These are phyloP conservation scores for Berghia stephanieae DNA, from an alignment of 1,140 invertebrate genomes.

Conservation along the genomic window DNA sequence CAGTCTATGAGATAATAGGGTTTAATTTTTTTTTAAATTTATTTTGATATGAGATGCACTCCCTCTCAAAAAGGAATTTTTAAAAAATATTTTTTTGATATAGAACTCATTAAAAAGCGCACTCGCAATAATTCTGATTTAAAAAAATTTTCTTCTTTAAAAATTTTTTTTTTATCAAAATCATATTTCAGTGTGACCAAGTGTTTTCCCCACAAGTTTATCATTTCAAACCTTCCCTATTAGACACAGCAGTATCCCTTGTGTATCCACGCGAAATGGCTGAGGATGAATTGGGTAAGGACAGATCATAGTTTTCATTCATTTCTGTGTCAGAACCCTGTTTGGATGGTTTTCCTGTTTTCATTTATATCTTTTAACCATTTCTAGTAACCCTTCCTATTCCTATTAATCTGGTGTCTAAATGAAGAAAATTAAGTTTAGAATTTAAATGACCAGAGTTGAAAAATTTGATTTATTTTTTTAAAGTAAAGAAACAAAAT, in stretches of 20 bases:
- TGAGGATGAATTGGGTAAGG: constrained; percentile 71
- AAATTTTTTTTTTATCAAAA: constrained; percentile 61
- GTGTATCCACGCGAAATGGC: constrained; percentile 74
- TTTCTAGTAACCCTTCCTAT: not conserved
- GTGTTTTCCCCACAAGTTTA: constrained; percentile 71
- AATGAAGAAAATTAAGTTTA: constrained; percentile 35
- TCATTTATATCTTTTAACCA: constrained; percentile 41
- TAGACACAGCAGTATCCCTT: constrained; percentile 80
- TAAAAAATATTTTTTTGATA: not conserved
- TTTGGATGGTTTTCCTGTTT: no score
- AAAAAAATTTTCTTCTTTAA: constrained; percentile 67
- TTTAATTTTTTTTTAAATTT: not conserved
- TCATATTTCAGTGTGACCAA: constrained; percentile 42
- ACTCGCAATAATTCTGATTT: not conserved
- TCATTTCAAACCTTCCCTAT: constrained; percentile 74
- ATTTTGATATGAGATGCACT: not conserved
- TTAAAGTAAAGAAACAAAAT: not conserved
- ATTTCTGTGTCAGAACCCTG: constrained; percentile 34
- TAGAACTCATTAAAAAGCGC: not conserved
- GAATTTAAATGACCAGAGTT: constrained; percentile 37
- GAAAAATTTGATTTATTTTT: not conserved
- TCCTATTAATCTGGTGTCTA: not conserved
- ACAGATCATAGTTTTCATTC: constrained; percentile 32
- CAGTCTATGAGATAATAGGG: no score
- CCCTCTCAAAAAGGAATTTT: not conserved